Evolutionary conservation across 2,113 vertebrate genomes (phyloP).

Genomic region (Burhinus bistriatus): DNA sequence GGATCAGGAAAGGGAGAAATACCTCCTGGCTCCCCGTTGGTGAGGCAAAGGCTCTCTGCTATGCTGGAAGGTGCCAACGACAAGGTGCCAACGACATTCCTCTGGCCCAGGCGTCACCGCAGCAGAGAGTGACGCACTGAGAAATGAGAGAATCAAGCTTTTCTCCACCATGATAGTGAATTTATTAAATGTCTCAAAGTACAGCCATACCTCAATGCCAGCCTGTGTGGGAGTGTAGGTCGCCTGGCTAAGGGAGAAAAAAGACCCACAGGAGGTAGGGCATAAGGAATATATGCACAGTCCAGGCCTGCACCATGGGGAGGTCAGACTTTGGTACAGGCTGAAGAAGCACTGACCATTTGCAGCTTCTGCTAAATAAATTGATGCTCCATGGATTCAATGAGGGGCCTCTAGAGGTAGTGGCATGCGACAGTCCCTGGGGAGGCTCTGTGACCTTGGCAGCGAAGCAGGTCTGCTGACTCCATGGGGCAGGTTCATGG

Average conservation of each 20-base stretch:
- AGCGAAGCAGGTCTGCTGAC: neutral
- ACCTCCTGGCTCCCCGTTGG: fast-evolving
- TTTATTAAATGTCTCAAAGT: neutral
- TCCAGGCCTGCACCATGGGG: neutral
- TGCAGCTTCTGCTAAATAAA: neutral
- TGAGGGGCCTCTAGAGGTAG: fast-evolving
- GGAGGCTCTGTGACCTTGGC: neutral
- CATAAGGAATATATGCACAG: neutral
- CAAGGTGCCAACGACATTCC: neutral
- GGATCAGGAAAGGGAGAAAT: neutral
- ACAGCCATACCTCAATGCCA: neutral
- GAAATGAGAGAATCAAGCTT: neutral
- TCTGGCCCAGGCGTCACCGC: neutral
- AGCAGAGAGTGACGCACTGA: neutral
- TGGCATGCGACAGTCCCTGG: fast-evolving
- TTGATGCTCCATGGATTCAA: neutral
- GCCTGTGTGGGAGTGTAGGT: neutral
- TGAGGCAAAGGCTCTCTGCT: neutral
- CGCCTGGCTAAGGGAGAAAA: neutral
- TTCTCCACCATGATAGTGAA: neutral
- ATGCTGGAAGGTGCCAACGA: neutral
- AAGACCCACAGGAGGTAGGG: neutral
- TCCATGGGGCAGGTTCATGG: neutral
- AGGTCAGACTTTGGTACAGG: neutral
- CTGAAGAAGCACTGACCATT: neutral